Conservation (phyloP, 2,888 invertebrate species). For the Nephrotoma guestfalica region DNA sequence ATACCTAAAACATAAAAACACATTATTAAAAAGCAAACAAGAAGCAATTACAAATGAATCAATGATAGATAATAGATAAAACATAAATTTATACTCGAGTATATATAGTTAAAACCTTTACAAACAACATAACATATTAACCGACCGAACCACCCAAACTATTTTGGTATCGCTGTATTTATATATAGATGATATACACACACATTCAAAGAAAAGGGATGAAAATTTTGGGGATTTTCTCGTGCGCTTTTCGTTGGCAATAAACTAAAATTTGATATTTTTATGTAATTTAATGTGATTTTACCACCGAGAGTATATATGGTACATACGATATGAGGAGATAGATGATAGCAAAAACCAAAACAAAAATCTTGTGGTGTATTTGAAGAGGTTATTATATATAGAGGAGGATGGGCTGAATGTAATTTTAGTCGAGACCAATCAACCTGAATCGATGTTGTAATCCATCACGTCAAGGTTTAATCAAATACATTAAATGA, state of each 20-base stretch:
- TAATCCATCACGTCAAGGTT: slow-evolving; percentile 4
- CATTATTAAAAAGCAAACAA: slow-evolving; percentile 4
- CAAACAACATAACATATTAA: background rate
- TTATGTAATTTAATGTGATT: background rate
- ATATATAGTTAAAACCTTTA: background rate
- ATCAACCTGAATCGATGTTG: slow-evolving; percentile 4
- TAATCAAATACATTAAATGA: slow-evolving; percentile 3
- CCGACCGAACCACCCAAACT: background rate
- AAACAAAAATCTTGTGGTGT: background rate
- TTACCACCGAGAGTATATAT: background rate
- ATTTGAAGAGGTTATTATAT: background rate
- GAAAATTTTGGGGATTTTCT: background rate
- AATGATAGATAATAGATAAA: background rate
- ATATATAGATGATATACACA: background rate
- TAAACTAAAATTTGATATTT: background rate
- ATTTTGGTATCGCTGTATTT: background rate
- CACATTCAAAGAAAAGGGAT: background rate
- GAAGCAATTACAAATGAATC: slow-evolving; percentile 2
- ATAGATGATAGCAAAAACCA: background rate
- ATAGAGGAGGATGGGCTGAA: background rate
- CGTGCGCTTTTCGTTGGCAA: background rate
- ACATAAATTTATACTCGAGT: background rate
- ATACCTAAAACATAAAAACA: background rate
- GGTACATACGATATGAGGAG: background rate
- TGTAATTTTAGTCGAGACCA: slow-evolving; percentile 2